These are phyloP conservation scores for Adoxophyes honmai DNA, from an alignment of 1,140 invertebrate genomes.

Conservation along the genomic window DNA sequence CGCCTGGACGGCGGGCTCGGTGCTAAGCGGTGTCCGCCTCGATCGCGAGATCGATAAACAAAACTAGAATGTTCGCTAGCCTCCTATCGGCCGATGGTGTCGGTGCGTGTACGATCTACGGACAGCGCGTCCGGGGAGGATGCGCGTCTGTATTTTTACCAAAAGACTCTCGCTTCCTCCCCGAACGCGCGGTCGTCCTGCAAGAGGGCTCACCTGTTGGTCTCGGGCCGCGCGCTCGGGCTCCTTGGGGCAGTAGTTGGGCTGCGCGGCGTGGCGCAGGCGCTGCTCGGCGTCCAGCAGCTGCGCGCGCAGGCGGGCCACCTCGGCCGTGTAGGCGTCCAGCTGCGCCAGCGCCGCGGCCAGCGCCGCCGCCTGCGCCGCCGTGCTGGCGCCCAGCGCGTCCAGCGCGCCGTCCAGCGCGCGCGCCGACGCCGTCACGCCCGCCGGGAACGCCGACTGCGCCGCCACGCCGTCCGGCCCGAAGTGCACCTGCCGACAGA, in stretches of 20 bases:
- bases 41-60: slow-evolving; percentile 46
- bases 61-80: slow-evolving; percentile 64
- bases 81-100: slow-evolving; percentile 42
- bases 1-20: slow-evolving; percentile 27
- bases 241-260: slow-evolving; percentile 89
- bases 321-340: slow-evolving; percentile 92
- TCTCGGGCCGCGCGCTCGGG: slow-evolving; percentile 90
- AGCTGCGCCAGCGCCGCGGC: slow-evolving; percentile 90
- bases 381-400: slow-evolving; percentile 80
- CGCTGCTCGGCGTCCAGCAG: slow-evolving; percentile 92
- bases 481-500: slow-evolving; percentile 86
- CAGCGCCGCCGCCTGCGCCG: slow-evolving; percentile 84
- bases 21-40: slow-evolving; percentile 36
- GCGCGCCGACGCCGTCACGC: slow-evolving; percentile 84
- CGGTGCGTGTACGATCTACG: slow-evolving; percentile 12
- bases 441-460: slow-evolving; percentile 80
- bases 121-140: neutral
- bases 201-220: slow-evolving; percentile 91
- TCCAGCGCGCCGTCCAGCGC: slow-evolving; percentile 84
- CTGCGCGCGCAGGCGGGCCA: slow-evolving; percentile 89
- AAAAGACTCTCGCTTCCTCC: neutral
- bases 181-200: neutral
- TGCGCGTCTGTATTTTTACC: neutral
- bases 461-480: slow-evolving; percentile 84
- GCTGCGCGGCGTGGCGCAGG: slow-evolving; percentile 87